Evolutionary conservation across 1,140 invertebrate species (phyloP), one percentile per base, ranked within the genome.

Genomic region (Tetramorium simillimum): DNA sequence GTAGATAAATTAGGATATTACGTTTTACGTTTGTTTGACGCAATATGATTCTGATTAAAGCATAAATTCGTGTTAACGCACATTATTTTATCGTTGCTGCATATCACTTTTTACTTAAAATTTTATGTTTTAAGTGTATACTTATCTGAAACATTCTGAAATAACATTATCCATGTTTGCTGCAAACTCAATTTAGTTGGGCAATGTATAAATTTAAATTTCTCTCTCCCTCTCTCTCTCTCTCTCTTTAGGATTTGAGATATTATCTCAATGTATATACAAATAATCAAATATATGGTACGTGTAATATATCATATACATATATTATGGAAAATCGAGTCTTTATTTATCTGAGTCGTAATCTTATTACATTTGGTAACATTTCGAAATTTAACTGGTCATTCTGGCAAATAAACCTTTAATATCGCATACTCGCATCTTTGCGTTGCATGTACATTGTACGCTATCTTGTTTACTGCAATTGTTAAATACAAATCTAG

Each of bases 401-500:
- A 24, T 1, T 10, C 3, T 67, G 33, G 2, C 28, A 21, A 53
- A 51, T 51, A 80, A 53, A 70, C 9, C 46, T 53, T 81, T 18
- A n/a, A 12, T 33, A 40, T 51, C 21, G 16, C 4, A 6, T 14
- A 46, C 5, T 21, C 12, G 14, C 9, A 53, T 63, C n/a, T 63
- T 33, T 9, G 43, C 33, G n/a, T 9, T 69, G 33, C 21, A 51
- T 10, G 3, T 40, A 63, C 7, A 14, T 14, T 10, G 3, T 40
- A 63, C 7, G n/a, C n/a, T 18, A n/a, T 1, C 46, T 88, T 86
- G 40, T 33, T 33, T 46, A 10, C 1, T n/a, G 40, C 12, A 12
- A 60, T 49, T 46, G 37, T 28, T 16, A 58, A 70, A 82, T 82
- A 73, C 51, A 69, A 82, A 73, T 16, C 28, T 40, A 28, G 40